Evolutionary conservation across 2,113 vertebrate species (phyloP).

Genomic region (Synchiropus splendidus): DNA sequence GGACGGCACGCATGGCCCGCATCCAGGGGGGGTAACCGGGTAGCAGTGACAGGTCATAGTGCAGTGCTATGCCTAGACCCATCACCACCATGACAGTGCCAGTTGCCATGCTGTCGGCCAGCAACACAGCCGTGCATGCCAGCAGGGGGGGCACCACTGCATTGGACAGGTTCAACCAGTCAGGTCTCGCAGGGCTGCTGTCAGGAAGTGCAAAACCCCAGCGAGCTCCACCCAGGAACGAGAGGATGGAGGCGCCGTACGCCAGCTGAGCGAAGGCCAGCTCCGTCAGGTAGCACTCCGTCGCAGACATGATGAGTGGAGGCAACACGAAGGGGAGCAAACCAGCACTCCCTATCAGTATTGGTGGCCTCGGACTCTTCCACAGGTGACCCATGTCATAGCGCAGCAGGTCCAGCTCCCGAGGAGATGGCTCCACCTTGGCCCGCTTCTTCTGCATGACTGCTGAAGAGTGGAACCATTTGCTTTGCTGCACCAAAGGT

Average conservation of each 20-base stretch:
- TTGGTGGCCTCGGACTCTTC: slow-evolving; percentile 76
- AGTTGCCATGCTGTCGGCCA: slow-evolving; percentile 52
- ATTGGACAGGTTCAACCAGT: slow-evolving; percentile 80
- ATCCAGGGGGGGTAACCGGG: slow-evolving; percentile 86
- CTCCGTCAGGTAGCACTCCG: slow-evolving; percentile 65
- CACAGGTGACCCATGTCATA: slow-evolving; percentile 59
- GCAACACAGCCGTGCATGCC: slow-evolving; percentile 74
- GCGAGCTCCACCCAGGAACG: slow-evolving; percentile 82
- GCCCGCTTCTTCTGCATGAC: slow-evolving; percentile 37
- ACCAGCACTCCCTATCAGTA: slow-evolving; percentile 69
- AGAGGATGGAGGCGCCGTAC: slow-evolving; percentile 72
- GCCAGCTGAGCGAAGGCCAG: slow-evolving; percentile 74
- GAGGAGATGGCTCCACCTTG: slow-evolving; percentile 21
- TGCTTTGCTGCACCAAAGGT: too few relatives aligned
- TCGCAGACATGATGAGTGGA: slow-evolving; percentile 71
- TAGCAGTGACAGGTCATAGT: slow-evolving; percentile 78
- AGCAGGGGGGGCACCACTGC: slow-evolving; percentile 69
- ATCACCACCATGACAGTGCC: slow-evolving; percentile 61
- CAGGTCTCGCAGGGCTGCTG: slow-evolving; percentile 79
- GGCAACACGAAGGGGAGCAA: slow-evolving; percentile 75
- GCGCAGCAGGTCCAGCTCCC: slow-evolving; percentile 46
- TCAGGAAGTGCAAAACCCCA: slow-evolving; percentile 89
- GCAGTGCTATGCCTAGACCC: slow-evolving; percentile 74
- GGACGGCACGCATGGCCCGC: slow-evolving; percentile 69
- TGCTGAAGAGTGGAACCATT: slow-evolving; percentile 39